Conservation (phyloP, 2,888 invertebrate genomes). For the Ethmia dodecea region DNA sequence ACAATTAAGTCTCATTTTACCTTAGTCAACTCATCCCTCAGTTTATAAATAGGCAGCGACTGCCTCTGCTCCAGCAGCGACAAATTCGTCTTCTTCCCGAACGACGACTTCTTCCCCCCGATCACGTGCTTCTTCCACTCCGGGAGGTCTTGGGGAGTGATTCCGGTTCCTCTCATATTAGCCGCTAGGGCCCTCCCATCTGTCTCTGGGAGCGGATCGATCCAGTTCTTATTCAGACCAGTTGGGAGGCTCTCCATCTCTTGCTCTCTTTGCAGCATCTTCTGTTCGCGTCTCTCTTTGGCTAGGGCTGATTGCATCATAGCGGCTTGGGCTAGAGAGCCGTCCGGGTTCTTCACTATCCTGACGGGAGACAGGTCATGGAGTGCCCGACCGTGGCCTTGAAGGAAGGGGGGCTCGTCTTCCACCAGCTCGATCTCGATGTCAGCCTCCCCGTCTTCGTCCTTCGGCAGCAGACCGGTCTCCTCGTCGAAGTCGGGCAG, state of each 20-base stretch:
- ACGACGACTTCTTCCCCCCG: constrained; percentile 98
- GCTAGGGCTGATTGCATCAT: constrained; percentile 99
- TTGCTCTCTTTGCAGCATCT: constrained; percentile 95
- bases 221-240: constrained; percentile 94
- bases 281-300: constrained; percentile 97
- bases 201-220: constrained; percentile 94
- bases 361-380: constrained; percentile 96
- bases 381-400: constrained; percentile 90
- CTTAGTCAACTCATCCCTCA: constrained; percentile 95
- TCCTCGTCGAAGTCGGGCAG: constrained; percentile 99
- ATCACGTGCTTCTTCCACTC: constrained; percentile 99
- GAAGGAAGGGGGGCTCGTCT: constrained; percentile 98
- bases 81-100: constrained; percentile 97
- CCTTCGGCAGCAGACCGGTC: constrained; percentile 93
- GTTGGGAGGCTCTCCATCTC: constrained; percentile 92
- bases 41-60: constrained; percentile 96
- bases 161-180: constrained; percentile 90
- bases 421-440: constrained; percentile 99
- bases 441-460: constrained; percentile 96
- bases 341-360: constrained; percentile 99
- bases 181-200: constrained; percentile 85
- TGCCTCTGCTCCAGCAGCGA: constrained; percentile 96
- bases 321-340: constrained; percentile 98
- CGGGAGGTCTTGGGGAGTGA: constrained; percentile 93
- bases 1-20: too few relatives aligned